phyloP scores from a whole-genome alignment of 2,797 vertebrate species.

The Hydrophis major region DNA sequence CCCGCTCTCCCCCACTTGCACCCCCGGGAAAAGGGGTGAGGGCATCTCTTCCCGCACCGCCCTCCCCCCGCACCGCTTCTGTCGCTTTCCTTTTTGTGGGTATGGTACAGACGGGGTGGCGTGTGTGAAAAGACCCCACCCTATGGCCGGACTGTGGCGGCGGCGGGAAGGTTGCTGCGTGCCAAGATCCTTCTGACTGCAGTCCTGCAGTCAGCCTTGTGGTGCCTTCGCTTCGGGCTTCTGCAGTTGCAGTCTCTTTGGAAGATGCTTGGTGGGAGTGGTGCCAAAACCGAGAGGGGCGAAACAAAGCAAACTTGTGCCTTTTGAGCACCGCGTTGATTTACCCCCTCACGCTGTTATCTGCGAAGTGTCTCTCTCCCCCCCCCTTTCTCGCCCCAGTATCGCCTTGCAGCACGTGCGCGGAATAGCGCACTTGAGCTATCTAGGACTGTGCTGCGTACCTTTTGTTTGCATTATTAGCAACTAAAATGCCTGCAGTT shows the following conservation, averaged over 20 bases:
- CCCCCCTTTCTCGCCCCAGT: background rate
- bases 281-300: slow-evolving; percentile 17
- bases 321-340: background rate
- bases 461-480: background rate
- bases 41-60: background rate
- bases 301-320: background rate
- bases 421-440: background rate
- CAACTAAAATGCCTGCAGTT: background rate
- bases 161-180: background rate
- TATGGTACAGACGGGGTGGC: background rate
- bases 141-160: background rate
- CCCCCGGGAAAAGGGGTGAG: background rate
- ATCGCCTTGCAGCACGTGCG: background rate
- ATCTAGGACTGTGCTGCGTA: background rate
- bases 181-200: slow-evolving; percentile 17
- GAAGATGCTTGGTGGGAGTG: slow-evolving; percentile 44
- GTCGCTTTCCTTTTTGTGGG: background rate
- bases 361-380: slow-evolving; percentile 5
- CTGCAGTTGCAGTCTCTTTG: slow-evolving; percentile 30
- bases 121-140: slow-evolving; percentile 10
- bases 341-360: background rate
- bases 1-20: background rate
- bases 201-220: slow-evolving; percentile 13
- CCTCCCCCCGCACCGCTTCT: background rate
- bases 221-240: slow-evolving; percentile 42